Conservation (phyloP, 2,113 vertebrate species). For the Lophotis ruficrista region DNA sequence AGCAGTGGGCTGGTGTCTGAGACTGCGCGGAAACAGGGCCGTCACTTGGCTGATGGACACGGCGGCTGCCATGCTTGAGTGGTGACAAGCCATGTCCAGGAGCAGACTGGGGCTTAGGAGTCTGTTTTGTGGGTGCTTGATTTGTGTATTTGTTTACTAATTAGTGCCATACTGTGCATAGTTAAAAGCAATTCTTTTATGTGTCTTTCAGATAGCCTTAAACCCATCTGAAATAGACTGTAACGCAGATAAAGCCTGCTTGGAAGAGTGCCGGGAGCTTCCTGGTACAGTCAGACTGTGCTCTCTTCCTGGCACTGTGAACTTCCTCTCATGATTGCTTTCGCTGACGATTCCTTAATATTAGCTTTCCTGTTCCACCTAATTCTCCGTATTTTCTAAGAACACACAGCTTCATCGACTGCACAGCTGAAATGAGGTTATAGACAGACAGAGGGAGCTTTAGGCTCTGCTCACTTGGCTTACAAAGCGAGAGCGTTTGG, state of each 20-base stretch:
- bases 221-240: constrained; percentile 78
- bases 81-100: not conserved
- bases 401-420: not conserved
- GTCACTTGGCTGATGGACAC: not conserved
- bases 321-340: not conserved
- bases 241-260: constrained; percentile 74
- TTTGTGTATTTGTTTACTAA: not conserved
- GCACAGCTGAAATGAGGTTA: not conserved
- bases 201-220: constrained; percentile 68
- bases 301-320: not conserved
- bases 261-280: constrained; percentile 80
- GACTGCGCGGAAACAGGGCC: not conserved
- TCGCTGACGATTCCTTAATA: not conserved
- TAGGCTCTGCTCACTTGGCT: not conserved
- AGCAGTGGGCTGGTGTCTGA: too few relatives aligned
- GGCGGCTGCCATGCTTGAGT: rapidly evolving
- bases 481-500: not conserved
- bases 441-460: not conserved
- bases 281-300: constrained; percentile 69
- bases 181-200: not conserved
- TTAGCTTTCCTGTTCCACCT: not conserved
- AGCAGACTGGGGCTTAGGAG: not conserved
- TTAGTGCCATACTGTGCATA: not conserved
- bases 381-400: not conserved
- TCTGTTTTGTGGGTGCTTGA: not conserved